These are phyloP conservation scores for Vombatus ursinus DNA, from an alignment of 2,113 vertebrate genomes.

Conservation along the genomic window DNA sequence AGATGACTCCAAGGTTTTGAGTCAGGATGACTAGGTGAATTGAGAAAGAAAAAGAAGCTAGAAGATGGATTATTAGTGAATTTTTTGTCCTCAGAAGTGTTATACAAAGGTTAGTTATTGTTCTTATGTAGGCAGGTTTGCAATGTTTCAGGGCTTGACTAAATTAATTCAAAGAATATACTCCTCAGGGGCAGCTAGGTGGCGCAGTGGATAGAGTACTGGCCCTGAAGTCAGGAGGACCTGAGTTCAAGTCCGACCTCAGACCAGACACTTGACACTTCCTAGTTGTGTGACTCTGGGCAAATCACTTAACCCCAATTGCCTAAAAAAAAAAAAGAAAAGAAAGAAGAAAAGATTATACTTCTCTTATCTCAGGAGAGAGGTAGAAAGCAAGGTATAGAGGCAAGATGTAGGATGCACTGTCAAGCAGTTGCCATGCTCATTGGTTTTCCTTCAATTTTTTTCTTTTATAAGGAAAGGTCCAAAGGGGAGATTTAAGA, in stretches of 20 bases:
- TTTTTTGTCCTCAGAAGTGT: neutral
- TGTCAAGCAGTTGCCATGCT: neutral
- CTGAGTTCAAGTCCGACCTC: too few relatives aligned
- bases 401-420: neutral
- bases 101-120: neutral
- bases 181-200: too few relatives aligned
- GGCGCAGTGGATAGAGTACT: too few relatives aligned
- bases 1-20: neutral
- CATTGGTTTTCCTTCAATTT: neutral
- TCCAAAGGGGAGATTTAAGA: neutral
- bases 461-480: neutral
- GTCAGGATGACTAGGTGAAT: neutral
- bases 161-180: neutral
- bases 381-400: neutral
- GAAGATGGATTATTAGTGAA: neutral
- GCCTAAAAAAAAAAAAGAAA: too few relatives aligned
- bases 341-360: neutral
- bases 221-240: too few relatives aligned
- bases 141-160: neutral
- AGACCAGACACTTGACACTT: too few relatives aligned
- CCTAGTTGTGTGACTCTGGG: too few relatives aligned
- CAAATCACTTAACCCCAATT: too few relatives aligned
- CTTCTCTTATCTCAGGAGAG: neutral
- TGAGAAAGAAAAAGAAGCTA: neutral
- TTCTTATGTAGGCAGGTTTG: neutral